Evolutionary conservation across 1,140 invertebrate genomes (phyloP).

Genomic region (Philopotamus ludificatus): DNA sequence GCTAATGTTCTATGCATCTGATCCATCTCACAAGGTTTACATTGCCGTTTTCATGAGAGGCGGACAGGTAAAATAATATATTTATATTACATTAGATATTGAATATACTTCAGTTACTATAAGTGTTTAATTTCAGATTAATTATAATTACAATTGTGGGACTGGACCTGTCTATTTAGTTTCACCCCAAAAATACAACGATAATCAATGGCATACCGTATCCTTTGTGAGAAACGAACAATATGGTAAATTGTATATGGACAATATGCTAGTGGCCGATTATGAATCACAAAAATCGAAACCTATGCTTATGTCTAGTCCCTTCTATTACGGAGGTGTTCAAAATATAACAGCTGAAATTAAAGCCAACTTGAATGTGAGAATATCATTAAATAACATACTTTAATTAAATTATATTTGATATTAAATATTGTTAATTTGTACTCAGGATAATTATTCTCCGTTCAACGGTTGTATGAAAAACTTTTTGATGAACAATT

Average conservation of each 20-base stretch:
- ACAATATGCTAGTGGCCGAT: conserved; percentile 59
- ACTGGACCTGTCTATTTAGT: conserved; percentile 63
- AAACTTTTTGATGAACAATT: conserved; percentile 73
- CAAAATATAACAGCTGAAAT: conserved; percentile 42
- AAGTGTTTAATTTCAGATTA: conserved; percentile 52
- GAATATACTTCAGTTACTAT: conserved; percentile 1
- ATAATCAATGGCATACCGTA: conserved; percentile 84
- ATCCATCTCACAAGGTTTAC: conserved; percentile 69
- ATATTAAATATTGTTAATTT: too few relatives aligned
- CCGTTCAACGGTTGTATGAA: conserved; percentile 87
- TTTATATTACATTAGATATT: conserved; percentile 4
- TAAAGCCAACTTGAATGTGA: too few relatives aligned
- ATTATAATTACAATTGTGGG: conserved; percentile 74
- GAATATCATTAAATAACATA: too few relatives aligned
- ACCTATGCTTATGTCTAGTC: conserved; percentile 64
- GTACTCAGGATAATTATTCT: conserved; percentile 41
- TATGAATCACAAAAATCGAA: conserved; percentile 56
- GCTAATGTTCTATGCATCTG: conserved; percentile 77
- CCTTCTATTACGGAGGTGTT: conserved; percentile 79
- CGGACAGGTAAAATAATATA: conserved; percentile 62
- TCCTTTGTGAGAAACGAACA: conserved; percentile 60
- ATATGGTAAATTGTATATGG: conserved; percentile 67
- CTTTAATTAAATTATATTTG: too few relatives aligned
- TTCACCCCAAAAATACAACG: conserved; percentile 66
- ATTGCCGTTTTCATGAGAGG: conserved; percentile 78